These are phyloP conservation scores for Adrianichthys oophorus DNA, from an alignment of 2,797 vertebrate species.

Conservation along the genomic window DNA sequence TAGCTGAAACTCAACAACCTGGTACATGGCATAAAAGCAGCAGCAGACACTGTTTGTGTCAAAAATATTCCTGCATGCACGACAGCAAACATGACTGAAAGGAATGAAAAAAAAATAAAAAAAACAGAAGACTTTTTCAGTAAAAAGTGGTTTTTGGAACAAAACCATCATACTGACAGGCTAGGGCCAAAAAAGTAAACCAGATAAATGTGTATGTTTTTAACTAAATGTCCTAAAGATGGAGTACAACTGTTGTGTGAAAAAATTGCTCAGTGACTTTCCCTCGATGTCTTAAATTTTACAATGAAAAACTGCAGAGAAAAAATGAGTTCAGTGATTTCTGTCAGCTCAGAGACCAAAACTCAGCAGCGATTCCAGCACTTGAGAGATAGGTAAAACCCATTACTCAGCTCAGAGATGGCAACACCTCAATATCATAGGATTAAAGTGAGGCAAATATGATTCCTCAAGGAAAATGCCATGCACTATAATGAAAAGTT, in stretches of 20 bases:
- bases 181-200: neutral
- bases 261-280: neutral
- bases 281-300: neutral
- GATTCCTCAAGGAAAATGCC: slow-evolving; percentile 1
- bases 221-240: no score
- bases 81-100: slow-evolving; percentile 46
- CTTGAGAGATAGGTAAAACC: neutral
- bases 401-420: neutral
- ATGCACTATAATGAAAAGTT: slow-evolving; percentile 4
- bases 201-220: no score
- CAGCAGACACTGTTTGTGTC: slow-evolving; percentile 45
- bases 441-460: slow-evolving; percentile 1
- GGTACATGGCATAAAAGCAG: slow-evolving; percentile 18
- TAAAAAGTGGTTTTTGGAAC: slow-evolving; percentile 23
- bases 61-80: slow-evolving; percentile 16
- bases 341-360: neutral
- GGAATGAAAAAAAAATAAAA: slow-evolving; percentile 20
- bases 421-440: neutral
- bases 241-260: neutral
- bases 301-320: neutral
- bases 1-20: no score
- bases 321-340: slow-evolving; percentile 9
- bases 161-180: slow-evolving; percentile 27
- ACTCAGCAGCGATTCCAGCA: neutral
- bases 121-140: slow-evolving; percentile 2